phyloP scores from a whole-genome alignment of 2,113 vertebrate genomes.

The Vulpes ferrilata region DNA sequence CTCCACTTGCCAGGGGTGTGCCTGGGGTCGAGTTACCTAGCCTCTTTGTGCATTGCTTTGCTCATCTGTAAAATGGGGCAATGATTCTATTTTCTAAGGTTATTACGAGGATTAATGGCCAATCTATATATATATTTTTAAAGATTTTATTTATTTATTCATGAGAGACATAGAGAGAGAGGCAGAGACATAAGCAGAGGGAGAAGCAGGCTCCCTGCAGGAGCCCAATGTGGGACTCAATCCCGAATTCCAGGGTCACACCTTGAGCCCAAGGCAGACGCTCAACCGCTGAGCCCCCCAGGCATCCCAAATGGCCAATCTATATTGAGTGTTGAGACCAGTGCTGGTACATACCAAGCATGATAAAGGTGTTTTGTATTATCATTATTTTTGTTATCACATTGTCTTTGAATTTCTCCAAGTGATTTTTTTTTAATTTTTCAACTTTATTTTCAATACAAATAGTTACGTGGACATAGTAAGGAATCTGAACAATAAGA shows the following conservation, averaged over 20 bases:
- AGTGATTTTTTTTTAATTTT: neutral
- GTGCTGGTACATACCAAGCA: neutral
- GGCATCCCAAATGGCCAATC: neutral
- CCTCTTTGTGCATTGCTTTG: neutral
- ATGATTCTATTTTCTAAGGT: neutral
- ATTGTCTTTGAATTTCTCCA: neutral
- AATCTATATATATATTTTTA: neutral
- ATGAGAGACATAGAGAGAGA: too few species aligned
- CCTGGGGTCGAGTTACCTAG: too few species aligned
- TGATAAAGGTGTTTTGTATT: neutral
- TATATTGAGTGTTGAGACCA: neutral
- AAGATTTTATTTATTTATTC: too few species aligned
- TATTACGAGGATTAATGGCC: neutral
- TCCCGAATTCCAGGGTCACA: too few species aligned
- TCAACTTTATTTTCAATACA: neutral
- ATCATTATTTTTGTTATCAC: neutral
- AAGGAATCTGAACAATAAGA: constrained; percentile 27
- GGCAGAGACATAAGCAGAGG: too few species aligned
- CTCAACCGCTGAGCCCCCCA: too few species aligned
- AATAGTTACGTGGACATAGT: neutral
- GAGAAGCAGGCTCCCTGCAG: too few species aligned
- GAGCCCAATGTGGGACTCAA: too few species aligned
- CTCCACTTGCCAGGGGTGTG: neutral
- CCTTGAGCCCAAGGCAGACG: too few species aligned
- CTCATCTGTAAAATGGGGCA: neutral